phyloP scores from a whole-genome alignment of 2,797 vertebrate genomes.

The Manis javanica region DNA sequence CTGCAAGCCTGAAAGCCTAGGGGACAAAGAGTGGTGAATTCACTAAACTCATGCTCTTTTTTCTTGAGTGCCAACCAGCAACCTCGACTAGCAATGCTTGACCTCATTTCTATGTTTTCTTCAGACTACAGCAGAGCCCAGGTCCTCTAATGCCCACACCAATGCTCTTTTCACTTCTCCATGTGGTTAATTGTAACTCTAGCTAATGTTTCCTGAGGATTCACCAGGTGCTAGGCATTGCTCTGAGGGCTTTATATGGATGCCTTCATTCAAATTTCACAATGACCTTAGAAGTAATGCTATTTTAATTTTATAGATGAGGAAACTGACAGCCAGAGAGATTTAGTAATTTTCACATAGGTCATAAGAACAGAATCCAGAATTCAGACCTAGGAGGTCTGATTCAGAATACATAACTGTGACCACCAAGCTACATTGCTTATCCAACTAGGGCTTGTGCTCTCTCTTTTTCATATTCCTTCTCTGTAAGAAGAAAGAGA shows the following conservation, averaged over 20 bases:
- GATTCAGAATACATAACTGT: background rate
- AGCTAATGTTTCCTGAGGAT: background rate
- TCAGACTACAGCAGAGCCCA: background rate
- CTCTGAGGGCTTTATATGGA: background rate
- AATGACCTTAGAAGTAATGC: background rate
- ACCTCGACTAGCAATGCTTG: background rate
- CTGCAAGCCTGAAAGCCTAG: background rate
- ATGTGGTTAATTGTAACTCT: conserved; percentile 5
- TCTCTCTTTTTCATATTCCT: background rate
- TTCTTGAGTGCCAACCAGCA: background rate
- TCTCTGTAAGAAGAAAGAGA: background rate
- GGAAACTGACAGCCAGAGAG: background rate
- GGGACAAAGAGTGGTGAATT: conserved; percentile 6
- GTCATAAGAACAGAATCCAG: background rate
- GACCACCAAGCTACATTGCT: background rate
- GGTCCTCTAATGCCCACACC: background rate
- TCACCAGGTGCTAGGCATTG: background rate
- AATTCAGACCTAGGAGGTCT: background rate
- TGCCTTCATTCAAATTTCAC: background rate
- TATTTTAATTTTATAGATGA: conserved; percentile 43
- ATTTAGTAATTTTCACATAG: background rate
- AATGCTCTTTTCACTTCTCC: background rate
- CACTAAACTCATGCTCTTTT: background rate
- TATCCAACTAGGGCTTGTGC: background rate
- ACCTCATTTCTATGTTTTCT: conserved; percentile 18